Evolutionary conservation across 2,888 invertebrate species (phyloP).

Genomic region (Cyaniris semiargus): DNA sequence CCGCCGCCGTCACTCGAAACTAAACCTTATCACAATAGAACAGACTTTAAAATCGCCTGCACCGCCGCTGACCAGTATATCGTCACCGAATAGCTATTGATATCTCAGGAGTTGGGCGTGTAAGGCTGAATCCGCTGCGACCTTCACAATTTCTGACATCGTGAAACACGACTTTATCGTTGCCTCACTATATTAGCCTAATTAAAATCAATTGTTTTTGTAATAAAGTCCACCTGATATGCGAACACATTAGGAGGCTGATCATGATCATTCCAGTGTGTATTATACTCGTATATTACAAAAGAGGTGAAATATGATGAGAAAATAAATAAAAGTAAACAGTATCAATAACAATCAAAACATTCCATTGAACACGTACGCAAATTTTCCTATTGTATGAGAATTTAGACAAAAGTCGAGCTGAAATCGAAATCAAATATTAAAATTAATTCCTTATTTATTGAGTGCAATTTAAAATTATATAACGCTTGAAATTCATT

Average conservation of each 20-base stretch:
- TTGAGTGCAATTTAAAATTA: not conserved
- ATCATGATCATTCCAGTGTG: not conserved
- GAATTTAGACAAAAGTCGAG: not conserved
- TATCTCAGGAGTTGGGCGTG: conserved; percentile 68
- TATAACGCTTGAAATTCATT: conserved; percentile 25
- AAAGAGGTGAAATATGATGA: not conserved
- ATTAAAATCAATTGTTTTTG: conserved; percentile 28
- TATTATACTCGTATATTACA: not conserved
- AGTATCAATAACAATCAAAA: not conserved
- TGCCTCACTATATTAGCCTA: conserved; percentile 38
- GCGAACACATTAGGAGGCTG: not conserved
- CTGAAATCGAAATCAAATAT: not conserved
- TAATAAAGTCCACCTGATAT: not conserved
- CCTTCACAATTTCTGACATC: conserved; percentile 73
- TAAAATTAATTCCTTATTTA: not conserved
- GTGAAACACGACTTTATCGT: conserved; percentile 52
- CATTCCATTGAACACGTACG: not conserved
- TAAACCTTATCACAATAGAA: conserved; percentile 53
- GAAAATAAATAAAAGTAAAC: not conserved
- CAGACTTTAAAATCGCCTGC: conserved; percentile 52
- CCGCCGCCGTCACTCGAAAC: conserved; percentile 54
- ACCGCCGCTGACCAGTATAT: conserved; percentile 56
- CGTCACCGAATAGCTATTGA: conserved; percentile 72
- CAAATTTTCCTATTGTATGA: not conserved
- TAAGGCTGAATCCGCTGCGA: conserved; percentile 71